Percentiles rank a stretch among this genome's conserved stretches.
Evolutionary conservation across 2,113 vertebrate species (phyloP).

Genomic region (Corythornis cristatus): DNA sequence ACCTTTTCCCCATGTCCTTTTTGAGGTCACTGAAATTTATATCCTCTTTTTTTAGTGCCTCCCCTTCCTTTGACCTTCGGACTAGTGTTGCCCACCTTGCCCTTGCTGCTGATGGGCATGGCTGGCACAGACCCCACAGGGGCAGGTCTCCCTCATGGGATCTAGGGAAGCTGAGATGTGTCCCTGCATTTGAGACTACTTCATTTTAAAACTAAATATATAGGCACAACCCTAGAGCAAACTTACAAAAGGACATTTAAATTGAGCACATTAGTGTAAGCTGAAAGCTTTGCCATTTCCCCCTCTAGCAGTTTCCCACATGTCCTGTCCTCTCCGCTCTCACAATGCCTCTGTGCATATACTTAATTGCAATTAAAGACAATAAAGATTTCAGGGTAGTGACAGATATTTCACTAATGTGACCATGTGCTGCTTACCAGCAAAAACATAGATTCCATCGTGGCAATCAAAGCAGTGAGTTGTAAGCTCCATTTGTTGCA

Average conservation of each 20-base stretch:
- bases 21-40: neutral
- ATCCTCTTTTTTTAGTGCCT: neutral
- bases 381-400: neutral
- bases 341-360: neutral
- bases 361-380: neutral
- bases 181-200: neutral
- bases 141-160: neutral
- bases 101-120: neutral
- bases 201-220: neutral
- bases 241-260: neutral
- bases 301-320: neutral
- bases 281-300: neutral
- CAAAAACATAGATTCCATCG: neutral
- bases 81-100: fast-evolving
- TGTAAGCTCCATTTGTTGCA: neutral
- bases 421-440: neutral
- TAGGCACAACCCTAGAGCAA: neutral
- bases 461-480: fast-evolving
- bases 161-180: neutral
- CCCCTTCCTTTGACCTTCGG: neutral
- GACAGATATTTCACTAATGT: neutral
- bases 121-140: neutral
- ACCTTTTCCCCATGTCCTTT: neutral
- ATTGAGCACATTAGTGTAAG: neutral
- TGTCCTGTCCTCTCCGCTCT: neutral